Evolutionary conservation across 2,888 invertebrate species (phyloP), one percentile per base, ranked within the genome.

Genomic region (Mythimna albipuncta): DNA sequence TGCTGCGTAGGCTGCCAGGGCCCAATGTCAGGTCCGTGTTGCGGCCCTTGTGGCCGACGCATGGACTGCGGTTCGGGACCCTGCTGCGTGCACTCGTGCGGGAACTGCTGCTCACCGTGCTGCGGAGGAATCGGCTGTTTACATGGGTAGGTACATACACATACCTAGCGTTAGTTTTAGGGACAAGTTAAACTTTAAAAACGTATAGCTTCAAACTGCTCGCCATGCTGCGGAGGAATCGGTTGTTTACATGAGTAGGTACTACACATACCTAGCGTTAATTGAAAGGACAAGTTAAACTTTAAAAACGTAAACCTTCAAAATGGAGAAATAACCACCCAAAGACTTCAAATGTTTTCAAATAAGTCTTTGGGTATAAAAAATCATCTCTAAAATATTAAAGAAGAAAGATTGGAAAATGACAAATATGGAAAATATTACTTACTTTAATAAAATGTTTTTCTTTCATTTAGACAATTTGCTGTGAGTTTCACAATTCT

Each of bases 1-100:
- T 95, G 95, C 79, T 95, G 95, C 64, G 83, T 90, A 10, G 94
- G 94, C 5, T 95, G 95, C 80, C 95, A 95, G 74, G 94, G 94
- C 13, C 90, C 91, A 0, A 89, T 92, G 91, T 61, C 77, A 0
- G 93, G 94, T 0, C 94, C 94, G 0, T 94, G 94, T 38, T 47
- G 67, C 7, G 16, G 94, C 0, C 85, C 91, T 0, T 73, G 82
- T 35, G 87, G 90, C 0, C 64, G 70, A 10, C 90, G 93, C 35
- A 64, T 65, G 13, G 93, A 93, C 72, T 85, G 87, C 58, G 84
- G 88, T 9, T 58, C 83, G 13, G 94, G 94, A 0, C 94, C 94
- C 0, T 92, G 93, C 79, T 95, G 95, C 74, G 89, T 90, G 13
- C 92, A 93, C 75, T 84, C 92, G 3, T 83, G 88, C 5, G 91